Evolutionary conservation across 1,140 invertebrate species (phyloP).

Genomic region (Galendromus occidentalis): DNA sequence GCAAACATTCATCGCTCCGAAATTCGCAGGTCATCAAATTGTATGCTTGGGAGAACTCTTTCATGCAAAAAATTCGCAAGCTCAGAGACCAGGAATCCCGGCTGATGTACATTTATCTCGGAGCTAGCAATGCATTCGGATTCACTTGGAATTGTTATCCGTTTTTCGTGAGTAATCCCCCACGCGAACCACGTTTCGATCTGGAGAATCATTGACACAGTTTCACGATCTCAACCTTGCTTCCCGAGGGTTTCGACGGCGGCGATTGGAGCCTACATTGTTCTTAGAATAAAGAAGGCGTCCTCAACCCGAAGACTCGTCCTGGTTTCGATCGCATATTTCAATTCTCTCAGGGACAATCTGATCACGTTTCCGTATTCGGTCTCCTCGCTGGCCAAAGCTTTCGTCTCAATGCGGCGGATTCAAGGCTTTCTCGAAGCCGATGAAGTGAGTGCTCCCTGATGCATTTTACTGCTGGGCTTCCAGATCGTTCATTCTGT

Average conservation of each 20-base stretch:
- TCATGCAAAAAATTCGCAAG: constrained; percentile 31
- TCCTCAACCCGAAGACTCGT: not conserved
- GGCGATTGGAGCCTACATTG: not conserved
- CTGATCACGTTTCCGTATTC: not conserved
- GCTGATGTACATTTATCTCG: not conserved
- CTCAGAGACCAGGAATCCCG: not conserved
- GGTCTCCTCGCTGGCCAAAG: not conserved
- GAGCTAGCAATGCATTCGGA: not conserved
- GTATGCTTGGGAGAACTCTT: constrained; percentile 69
- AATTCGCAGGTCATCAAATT: constrained; percentile 44
- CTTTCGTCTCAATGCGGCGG: not conserved
- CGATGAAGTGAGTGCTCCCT: not conserved
- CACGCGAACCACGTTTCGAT: too few species aligned
- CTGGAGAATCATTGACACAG: too few species aligned
- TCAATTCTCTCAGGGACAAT: not conserved
- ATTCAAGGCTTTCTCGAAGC: not conserved
- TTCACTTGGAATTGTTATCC: not conserved
- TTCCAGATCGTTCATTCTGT: too few species aligned
- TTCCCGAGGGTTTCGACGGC: not conserved
- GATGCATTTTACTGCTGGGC: too few species aligned
- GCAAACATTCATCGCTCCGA: not conserved
- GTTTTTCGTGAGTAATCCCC: not conserved
- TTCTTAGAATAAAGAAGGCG: not conserved
- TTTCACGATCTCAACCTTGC: too few species aligned
- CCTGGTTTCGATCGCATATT: not conserved